These are phyloP conservation scores for Brenthis ino DNA, from an alignment of 2,888 invertebrate species.

Conservation along the genomic window DNA sequence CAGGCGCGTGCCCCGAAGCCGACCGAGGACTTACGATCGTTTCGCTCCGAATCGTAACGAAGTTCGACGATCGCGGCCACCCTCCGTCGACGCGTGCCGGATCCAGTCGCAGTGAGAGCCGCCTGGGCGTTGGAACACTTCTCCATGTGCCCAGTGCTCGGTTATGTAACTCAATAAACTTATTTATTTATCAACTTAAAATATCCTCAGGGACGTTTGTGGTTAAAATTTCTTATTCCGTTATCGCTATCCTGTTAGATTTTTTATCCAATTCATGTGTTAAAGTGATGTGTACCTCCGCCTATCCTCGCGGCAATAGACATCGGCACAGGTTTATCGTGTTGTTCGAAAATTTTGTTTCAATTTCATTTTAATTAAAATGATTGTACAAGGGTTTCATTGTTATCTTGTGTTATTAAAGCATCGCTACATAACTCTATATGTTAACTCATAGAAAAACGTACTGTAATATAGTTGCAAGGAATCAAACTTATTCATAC, in stretches of 20 bases:
- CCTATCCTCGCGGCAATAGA: slow-evolving; percentile 67
- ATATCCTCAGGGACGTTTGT: slow-evolving; percentile 41
- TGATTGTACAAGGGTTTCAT: slow-evolving; percentile 8
- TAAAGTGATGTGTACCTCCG: slow-evolving; percentile 71
- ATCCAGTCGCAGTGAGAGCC: slow-evolving; percentile 78
- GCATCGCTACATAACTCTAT: slow-evolving; percentile 33
- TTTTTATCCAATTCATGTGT: slow-evolving; percentile 49
- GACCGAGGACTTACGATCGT: slow-evolving; percentile 78
- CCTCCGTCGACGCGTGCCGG: slow-evolving; percentile 76
- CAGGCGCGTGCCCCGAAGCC: slow-evolving; percentile 76
- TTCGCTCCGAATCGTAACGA: slow-evolving; percentile 76
- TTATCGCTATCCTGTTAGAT: slow-evolving; percentile 26
- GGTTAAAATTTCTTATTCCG: slow-evolving; percentile 25
- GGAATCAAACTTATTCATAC: slow-evolving; percentile 24
- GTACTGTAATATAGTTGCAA: slow-evolving; percentile 16
- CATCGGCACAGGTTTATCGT: slow-evolving; percentile 71
- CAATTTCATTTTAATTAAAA: slow-evolving; percentile 46
- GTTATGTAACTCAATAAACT: slow-evolving; percentile 80
- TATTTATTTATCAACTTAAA: slow-evolving; percentile 77
- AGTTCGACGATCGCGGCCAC: slow-evolving; percentile 77
- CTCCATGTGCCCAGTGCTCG: slow-evolving; percentile 66
- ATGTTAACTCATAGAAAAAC: slow-evolving; percentile 2
- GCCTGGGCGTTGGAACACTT: slow-evolving; percentile 76
- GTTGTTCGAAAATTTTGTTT: slow-evolving; percentile 59
- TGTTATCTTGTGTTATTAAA: slow-evolving; percentile 46